Evolutionary conservation across 2,888 invertebrate genomes (phyloP).

Genomic region (Apodemia zela): DNA sequence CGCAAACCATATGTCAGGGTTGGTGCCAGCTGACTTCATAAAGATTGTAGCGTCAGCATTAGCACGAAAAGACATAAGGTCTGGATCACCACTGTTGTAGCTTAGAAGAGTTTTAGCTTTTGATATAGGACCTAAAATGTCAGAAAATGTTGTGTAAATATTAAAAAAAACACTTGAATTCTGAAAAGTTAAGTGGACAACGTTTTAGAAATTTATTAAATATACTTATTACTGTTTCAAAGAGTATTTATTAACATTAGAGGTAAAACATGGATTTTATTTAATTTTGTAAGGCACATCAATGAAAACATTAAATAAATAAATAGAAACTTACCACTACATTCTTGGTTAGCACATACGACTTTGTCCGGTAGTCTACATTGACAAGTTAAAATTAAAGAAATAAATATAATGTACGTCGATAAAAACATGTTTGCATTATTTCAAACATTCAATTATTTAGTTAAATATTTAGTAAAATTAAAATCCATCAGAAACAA

Average conservation of each 20-base stretch:
- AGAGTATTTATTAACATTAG: not conserved
- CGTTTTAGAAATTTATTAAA: not conserved
- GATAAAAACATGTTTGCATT: conserved; percentile 72
- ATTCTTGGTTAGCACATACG: conserved; percentile 85
- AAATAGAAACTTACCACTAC: conserved; percentile 80
- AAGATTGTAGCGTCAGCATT: conserved; percentile 81
- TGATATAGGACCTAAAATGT: conserved; percentile 81
- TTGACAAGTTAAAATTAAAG: conserved; percentile 53
- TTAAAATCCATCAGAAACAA: conserved; percentile 56
- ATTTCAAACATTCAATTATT: conserved; percentile 44
- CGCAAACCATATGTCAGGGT: conserved; percentile 83
- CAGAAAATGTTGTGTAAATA: not conserved
- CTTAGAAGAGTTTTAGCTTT: conserved; percentile 78
- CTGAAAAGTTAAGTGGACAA: too few species aligned
- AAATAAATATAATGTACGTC: conserved; percentile 61
- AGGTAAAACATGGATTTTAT: not conserved
- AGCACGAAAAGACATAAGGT: conserved; percentile 81
- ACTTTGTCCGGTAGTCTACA: conserved; percentile 83
- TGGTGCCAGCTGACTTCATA: conserved; percentile 85
- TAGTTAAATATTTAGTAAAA: conserved; percentile 42
- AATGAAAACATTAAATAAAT: not conserved
- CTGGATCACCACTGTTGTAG: conserved; percentile 78
- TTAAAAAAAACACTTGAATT: too few species aligned
- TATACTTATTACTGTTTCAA: conserved; percentile 10
- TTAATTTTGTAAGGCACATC: not conserved